Evolutionary conservation across 2,113 vertebrate genomes (phyloP).

Genomic region (Pseudolaguvia tuberculata): DNA sequence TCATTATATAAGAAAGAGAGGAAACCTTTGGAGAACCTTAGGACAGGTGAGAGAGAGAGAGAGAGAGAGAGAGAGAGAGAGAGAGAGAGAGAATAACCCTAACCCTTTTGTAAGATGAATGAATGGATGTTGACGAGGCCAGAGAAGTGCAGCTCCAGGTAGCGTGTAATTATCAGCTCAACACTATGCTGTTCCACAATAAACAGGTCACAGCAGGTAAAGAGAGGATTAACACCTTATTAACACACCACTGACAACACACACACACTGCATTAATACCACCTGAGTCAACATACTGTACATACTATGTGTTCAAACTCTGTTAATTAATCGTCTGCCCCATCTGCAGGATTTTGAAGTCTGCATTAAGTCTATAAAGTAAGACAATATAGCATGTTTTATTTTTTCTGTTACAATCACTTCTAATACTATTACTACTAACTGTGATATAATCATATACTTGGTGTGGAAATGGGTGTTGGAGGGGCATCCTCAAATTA

Average conservation of each 20-base stretch:
- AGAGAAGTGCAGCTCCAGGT: constrained; percentile 22
- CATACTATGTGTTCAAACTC: neutral
- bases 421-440: neutral
- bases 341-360: neutral
- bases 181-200: neutral
- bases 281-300: neutral
- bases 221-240: constrained; percentile 26
- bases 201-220: constrained; percentile 27
- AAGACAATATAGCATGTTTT: neutral
- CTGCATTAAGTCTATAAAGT: neutral
- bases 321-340: neutral
- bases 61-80: constrained; percentile 11
- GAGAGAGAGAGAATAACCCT: constrained; percentile 17
- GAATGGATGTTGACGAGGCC: constrained; percentile 6
- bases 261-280: neutral
- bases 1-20: neutral
- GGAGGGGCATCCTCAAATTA: too few relatives aligned
- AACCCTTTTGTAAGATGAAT: constrained; percentile 9
- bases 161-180: constrained; percentile 18
- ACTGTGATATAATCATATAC: neutral
- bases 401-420: neutral
- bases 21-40: neutral
- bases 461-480: too few relatives aligned
- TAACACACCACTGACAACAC: constrained; percentile 7
- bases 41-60: too few relatives aligned